Percentiles rank a stretch among this genome's conserved stretches.
These are phyloP conservation scores for Acromyrmex charruanus DNA, from an alignment of 1,140 invertebrate species.

Conservation along the genomic window DNA sequence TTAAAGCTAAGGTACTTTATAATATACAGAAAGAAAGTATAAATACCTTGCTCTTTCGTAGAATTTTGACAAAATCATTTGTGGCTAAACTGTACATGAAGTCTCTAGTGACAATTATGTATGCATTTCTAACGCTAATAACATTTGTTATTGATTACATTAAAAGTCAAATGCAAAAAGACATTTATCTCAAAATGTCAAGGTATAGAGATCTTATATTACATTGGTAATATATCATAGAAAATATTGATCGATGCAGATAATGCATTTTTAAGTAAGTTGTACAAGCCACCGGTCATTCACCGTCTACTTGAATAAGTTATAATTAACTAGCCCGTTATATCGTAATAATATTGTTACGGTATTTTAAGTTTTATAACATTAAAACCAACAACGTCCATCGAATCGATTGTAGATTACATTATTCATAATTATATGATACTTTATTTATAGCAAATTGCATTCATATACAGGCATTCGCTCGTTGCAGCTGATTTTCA, in stretches of 20 bases:
- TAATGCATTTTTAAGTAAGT: constrained; percentile 37
- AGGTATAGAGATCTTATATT: neutral
- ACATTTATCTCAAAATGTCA: neutral
- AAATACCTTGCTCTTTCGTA: too few species aligned
- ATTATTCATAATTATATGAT: constrained; percentile 1
- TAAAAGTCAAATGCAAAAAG: constrained; percentile 1
- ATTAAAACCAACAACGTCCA: neutral
- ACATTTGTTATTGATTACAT: neutral
- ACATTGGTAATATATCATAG: neutral
- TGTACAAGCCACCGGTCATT: neutral
- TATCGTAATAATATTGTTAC: neutral
- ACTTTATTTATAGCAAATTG: neutral
- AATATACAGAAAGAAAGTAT: too few species aligned
- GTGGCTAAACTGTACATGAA: too few species aligned
- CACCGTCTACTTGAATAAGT: constrained; percentile 40
- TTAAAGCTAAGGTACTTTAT: too few species aligned
- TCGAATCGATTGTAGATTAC: neutral
- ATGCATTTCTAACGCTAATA: neutral
- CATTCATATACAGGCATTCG: neutral
- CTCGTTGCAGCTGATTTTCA: neutral
- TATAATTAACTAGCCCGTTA: constrained; percentile 33
- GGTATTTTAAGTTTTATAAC: constrained; percentile 6
- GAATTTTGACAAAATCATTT: too few species aligned
- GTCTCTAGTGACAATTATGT: neutral
- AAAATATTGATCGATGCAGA: neutral